Conservation (phyloP, 2,797 vertebrate species). For the Thunnus albacares region DNA sequence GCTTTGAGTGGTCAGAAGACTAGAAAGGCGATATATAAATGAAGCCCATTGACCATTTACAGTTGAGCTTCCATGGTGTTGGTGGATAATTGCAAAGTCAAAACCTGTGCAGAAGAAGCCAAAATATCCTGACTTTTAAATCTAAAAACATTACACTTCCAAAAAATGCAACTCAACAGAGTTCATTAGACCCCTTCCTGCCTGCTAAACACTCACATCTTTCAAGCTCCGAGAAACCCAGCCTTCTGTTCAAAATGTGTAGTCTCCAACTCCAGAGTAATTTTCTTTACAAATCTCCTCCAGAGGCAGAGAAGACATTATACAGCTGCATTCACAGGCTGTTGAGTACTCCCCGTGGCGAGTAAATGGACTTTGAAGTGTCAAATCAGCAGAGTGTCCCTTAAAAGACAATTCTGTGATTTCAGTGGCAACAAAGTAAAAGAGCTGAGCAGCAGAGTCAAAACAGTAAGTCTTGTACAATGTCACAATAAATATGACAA, state of each 20-base stretch:
- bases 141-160: conserved; percentile 1
- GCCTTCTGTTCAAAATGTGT: not conserved
- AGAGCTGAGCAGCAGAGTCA: not conserved
- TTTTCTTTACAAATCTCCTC: not conserved
- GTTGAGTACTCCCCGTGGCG: not conserved
- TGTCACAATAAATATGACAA: not conserved
- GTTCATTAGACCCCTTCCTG: not conserved
- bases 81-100: not conserved
- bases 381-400: conserved; percentile 5
- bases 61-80: not conserved
- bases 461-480: not conserved
- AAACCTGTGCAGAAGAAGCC: not conserved
- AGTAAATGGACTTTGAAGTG: conserved; percentile 4
- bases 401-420: not conserved
- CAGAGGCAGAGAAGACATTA: conserved; percentile 11
- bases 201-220: not conserved
- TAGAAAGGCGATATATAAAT: too few species aligned
- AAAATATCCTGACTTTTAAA: not conserved
- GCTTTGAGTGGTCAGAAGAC: too few species aligned
- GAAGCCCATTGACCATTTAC: too few species aligned
- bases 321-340: conserved; percentile 14
- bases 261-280: not conserved
- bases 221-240: not conserved
- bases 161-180: not conserved
- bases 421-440: not conserved